Conservation (phyloP, 2,888 invertebrate species). For the Druceiella hillmani region DNA sequence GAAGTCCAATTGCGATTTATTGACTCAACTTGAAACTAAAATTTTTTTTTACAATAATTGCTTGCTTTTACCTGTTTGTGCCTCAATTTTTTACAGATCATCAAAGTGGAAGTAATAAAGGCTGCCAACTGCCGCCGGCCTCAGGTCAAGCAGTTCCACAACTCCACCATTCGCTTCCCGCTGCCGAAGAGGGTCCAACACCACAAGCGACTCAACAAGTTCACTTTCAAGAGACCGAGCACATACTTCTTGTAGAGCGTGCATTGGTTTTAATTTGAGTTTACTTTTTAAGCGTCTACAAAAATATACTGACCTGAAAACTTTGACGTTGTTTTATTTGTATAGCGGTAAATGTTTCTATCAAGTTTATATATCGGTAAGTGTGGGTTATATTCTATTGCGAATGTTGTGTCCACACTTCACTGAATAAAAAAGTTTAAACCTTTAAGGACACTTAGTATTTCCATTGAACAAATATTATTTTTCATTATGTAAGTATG, state of each 20-base stretch:
- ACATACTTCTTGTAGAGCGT: slow-evolving; percentile 66
- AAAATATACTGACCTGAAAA: no score
- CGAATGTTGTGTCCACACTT: no score
- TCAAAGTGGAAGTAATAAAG: slow-evolving; percentile 90
- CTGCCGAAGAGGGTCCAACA: slow-evolving; percentile 86
- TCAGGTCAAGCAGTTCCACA: slow-evolving; percentile 97
- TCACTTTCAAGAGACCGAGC: slow-evolving; percentile 78
- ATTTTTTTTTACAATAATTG: no score
- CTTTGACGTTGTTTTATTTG: no score
- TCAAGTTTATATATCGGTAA: no score
- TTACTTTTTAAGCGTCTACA: no score
- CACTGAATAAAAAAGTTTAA: no score
- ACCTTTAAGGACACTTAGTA: slow-evolving; percentile 27
- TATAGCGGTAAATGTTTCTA: no score
- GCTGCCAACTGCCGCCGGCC: slow-evolving; percentile 88
- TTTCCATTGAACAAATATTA: slow-evolving; percentile 31
- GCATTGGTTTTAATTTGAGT: slow-evolving; percentile 54
- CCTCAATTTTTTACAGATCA: slow-evolving; percentile 74
- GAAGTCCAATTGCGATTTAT: no score
- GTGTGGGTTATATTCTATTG: no score
- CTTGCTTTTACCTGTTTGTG: no score
- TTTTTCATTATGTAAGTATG: slow-evolving; percentile 16
- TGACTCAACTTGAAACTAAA: no score
- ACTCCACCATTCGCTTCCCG: slow-evolving; percentile 94
- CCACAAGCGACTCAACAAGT: slow-evolving; percentile 75